Evolutionary conservation across 64 coral and sea anemone genomes (phyloP).

Genomic region (Montipora capricornis): DNA sequence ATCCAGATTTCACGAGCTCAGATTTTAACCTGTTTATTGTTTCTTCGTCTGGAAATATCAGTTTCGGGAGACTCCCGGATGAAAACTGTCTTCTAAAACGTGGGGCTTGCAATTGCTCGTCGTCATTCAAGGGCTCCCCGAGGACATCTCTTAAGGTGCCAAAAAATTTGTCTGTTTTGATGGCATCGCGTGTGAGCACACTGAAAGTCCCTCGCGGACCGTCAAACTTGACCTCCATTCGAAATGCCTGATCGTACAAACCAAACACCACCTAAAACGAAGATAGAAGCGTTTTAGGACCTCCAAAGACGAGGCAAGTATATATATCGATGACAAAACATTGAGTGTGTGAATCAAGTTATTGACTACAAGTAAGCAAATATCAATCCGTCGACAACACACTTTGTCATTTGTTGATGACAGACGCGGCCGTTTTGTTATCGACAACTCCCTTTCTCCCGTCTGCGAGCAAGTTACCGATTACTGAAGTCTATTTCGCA

Average conservation of each 20-base stretch:
- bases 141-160: slow-evolving; percentile 74
- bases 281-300: background rate
- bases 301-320: background rate
- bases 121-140: slow-evolving; percentile 53
- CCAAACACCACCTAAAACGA: slow-evolving; percentile 72
- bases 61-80: slow-evolving; percentile 29
- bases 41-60: slow-evolving; percentile 76
- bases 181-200: slow-evolving; percentile 88
- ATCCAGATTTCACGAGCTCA: slow-evolving; percentile 53
- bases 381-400: no score
- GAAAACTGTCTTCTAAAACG: slow-evolving; percentile 73
- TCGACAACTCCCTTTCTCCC: no score
- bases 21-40: slow-evolving; percentile 76
- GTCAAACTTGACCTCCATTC: slow-evolving; percentile 84
- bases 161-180: slow-evolving; percentile 84
- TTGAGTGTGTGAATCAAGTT: no score
- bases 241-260: slow-evolving; percentile 92
- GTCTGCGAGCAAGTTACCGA: no score
- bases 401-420: no score
- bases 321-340: background rate
- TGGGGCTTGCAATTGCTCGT: slow-evolving; percentile 34
- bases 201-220: slow-evolving; percentile 91
- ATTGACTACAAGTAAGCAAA: no score
- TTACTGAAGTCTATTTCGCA: no score
- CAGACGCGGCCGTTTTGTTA: no score